A percentile compares a stretch with the other conserved stretches of the same genome.
Evolutionary conservation across 2,888 invertebrate genomes (phyloP).

Genomic region (Pollenia angustigena): DNA sequence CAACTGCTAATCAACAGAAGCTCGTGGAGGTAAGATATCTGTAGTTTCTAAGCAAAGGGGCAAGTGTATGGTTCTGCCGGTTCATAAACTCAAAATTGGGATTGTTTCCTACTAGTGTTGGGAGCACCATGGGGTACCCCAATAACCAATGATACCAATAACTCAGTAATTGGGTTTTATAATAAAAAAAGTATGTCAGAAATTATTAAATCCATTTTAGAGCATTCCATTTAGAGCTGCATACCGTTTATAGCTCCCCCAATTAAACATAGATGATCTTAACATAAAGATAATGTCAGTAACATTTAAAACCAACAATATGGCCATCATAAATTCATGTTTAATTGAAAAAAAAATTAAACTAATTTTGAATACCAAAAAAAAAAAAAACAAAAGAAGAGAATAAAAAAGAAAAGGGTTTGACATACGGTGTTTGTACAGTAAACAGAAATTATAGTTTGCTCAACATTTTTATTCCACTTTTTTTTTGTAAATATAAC

Average conservation of each 20-base stretch:
- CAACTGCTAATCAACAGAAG: too few species aligned
- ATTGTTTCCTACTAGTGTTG: too few species aligned
- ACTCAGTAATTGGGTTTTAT: too few species aligned
- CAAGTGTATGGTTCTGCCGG: too few species aligned
- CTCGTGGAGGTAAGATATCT: too few species aligned
- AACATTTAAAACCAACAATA: slow-evolving; percentile 53
- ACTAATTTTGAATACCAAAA: slow-evolving; percentile 49
- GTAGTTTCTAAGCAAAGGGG: too few species aligned
- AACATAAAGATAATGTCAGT: slow-evolving; percentile 59
- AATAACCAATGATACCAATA: too few species aligned
- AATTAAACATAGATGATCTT: slow-evolving; percentile 24
- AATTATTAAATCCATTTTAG: too few species aligned
- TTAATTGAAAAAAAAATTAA: slow-evolving; percentile 61
- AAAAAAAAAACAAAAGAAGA: slow-evolving; percentile 4
- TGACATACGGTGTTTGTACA: slow-evolving; percentile 64
- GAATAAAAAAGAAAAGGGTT: slow-evolving; percentile 61
- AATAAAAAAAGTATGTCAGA: too few species aligned
- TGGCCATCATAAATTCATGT: slow-evolving; percentile 69
- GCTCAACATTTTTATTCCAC: neutral
- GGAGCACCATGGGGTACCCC: too few species aligned
- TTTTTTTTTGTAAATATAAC: slow-evolving; percentile 61
- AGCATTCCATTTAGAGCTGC: too few species aligned
- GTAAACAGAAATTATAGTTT: slow-evolving; percentile 47
- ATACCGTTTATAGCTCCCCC: neutral
- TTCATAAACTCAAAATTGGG: too few species aligned